Evolutionary conservation across 2,888 invertebrate genomes (phyloP), one percentile per base, ranked within the genome.

Genomic region (Octodonta nipae): DNA sequence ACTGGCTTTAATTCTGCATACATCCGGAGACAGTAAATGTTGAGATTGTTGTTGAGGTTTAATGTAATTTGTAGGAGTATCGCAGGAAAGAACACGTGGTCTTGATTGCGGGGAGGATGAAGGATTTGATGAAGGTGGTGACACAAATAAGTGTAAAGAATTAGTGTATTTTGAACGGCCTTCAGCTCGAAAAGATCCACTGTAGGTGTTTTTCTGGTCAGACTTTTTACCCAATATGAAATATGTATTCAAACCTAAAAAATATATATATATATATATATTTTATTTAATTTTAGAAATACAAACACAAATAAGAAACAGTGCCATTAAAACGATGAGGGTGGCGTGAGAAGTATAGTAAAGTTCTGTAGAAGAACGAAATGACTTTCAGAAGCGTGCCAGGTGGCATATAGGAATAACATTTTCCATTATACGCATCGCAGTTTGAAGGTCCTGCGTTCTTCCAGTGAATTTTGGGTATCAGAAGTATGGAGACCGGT

Each of bases 151-250:
- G 35, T 73, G 70, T 35, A 74, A 60, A 3, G 64, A 60, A 38
- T 60, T 57, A 30, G 50, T 45, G 37, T 54, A 52, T 46, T 68
- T 70, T 33, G 54, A 55, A 13, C 53, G 45, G 6, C 54, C 55
- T 38, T 52, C 53, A 1, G 54, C 50, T 5, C 54, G 44, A 30
- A 61, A 54, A 30, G 59, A 61, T 11, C 58, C 59, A 26, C 52
- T 56, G 32, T 58, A 58, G 0, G 61, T 56, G 1, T 59, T 53
- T 10, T 55, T 54, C 13, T 48, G 63, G 47, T 71, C 73, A 41
- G 69, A 64, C 55, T 75, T 78, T 14, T 80, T 72, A 15, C 81
- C 80, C 54, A 78, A 72, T 36, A 91, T 85, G 60, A 89, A 91
- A 61, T 78, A 88, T 2, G 88, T 87, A 60, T 82, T 83, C 54